These are phyloP conservation scores for Urocitellus parryii DNA, from an alignment of 2,113 vertebrate genomes.

Conservation along the genomic window DNA sequence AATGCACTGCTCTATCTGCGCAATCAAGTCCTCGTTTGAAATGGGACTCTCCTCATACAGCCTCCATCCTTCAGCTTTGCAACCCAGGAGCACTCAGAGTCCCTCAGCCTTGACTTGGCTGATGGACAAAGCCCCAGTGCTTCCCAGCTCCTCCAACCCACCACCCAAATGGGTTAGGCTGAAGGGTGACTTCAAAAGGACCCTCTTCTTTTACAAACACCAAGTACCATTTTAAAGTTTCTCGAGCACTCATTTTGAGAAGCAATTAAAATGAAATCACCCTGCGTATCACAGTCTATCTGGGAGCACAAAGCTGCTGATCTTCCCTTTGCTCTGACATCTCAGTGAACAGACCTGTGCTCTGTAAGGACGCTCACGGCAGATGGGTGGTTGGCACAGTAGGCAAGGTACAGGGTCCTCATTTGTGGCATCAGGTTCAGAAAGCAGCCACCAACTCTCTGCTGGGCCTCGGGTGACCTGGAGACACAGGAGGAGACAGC, in stretches of 20 bases:
- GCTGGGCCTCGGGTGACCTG: conserved; percentile 96
- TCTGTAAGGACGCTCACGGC: conserved; percentile 97
- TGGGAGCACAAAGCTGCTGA: not conserved
- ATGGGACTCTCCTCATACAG: accelerated
- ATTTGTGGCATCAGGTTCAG: conserved; percentile 96
- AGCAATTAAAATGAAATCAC: not conserved
- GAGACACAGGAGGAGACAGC: not conserved
- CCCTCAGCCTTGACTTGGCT: not conserved
- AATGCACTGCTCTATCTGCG: not conserved
- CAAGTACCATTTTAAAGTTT: not conserved
- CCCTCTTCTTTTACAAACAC: not conserved
- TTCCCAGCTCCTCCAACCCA: not conserved
- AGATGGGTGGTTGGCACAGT: conserved; percentile 99
- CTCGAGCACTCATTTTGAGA: not conserved
- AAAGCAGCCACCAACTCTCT: conserved; percentile 96
- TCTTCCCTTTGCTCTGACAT: not conserved
- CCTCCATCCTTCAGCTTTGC: accelerated
- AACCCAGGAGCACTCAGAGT: not conserved
- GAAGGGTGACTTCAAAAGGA: no score
- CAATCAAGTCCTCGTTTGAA: not conserved
- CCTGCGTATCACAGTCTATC: accelerated
- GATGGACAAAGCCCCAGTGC: no score
- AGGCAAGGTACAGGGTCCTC: conserved; percentile 94
- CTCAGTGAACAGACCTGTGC: conserved; percentile 89
- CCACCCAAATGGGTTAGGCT: not conserved